Conservation (phyloP, 2,113 vertebrate species). For the Mirza zaza region DNA sequence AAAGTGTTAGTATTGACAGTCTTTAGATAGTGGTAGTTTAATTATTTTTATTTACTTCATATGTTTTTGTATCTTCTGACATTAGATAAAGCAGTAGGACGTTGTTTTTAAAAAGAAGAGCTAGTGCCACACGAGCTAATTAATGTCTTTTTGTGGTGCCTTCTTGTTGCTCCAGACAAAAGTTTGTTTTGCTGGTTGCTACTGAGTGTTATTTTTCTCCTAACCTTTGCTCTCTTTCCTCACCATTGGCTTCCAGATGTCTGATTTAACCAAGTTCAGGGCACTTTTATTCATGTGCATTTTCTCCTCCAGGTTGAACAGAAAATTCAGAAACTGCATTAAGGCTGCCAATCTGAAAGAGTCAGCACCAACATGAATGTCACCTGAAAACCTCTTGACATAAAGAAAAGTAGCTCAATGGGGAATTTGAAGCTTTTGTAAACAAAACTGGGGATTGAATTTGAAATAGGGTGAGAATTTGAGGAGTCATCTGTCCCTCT, state of each 20-base stretch:
- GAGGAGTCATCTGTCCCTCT: background rate
- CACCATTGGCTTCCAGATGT: conserved; percentile 58
- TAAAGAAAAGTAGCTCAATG: background rate
- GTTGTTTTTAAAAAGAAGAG: background rate
- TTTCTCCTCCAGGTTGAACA: background rate
- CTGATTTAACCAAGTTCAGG: background rate
- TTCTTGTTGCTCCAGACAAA: conserved; percentile 38
- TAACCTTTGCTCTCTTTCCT: conserved; percentile 69
- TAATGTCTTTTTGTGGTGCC: background rate
- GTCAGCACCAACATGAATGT: background rate
- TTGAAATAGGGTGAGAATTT: conserved; percentile 1
- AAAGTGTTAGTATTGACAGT: background rate
- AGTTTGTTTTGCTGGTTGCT: conserved; percentile 70
- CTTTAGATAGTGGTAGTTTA: background rate
- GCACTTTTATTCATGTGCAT: background rate
- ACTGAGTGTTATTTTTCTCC: conserved; percentile 48
- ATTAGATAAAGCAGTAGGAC: background rate
- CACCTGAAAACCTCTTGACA: background rate
- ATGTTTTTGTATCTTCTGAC: background rate
- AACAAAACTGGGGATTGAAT: background rate
- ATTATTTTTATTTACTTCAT: background rate
- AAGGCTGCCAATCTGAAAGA: conserved; percentile 40
- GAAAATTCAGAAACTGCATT: background rate
- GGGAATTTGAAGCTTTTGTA: conserved; percentile 1
- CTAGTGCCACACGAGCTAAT: background rate